Evolutionary conservation across 2,797 vertebrate genomes (phyloP).

Genomic region (Ctenopoma multispine): DNA sequence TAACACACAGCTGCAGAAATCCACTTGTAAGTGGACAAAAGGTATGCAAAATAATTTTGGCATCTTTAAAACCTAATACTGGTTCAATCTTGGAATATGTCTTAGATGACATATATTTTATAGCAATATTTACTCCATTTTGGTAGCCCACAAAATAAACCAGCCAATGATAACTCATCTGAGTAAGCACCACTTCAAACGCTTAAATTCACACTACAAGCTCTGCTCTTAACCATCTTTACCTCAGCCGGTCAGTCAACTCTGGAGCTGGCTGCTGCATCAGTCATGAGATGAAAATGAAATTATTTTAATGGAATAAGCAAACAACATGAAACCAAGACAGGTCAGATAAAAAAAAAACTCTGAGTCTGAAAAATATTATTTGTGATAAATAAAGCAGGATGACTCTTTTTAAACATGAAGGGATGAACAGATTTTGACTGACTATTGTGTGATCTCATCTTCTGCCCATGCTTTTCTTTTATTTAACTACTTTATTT

Average conservation of each 20-base stretch:
- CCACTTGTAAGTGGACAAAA: neutral
- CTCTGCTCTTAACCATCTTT: neutral
- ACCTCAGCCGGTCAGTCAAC: neutral
- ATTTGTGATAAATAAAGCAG: neutral
- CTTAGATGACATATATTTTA: neutral
- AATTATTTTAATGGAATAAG: neutral
- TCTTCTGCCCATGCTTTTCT: neutral
- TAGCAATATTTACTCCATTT: too few species aligned
- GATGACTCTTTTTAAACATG: neutral
- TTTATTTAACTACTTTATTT: neutral
- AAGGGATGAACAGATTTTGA: neutral
- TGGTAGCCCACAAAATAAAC: neutral
- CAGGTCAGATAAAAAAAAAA: conserved; percentile 5
- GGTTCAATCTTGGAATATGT: neutral
- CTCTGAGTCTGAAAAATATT: neutral
- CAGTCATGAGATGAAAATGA: neutral
- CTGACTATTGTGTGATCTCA: neutral
- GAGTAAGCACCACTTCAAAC: neutral
- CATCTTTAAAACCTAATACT: neutral
- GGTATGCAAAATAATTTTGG: neutral
- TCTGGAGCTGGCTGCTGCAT: neutral
- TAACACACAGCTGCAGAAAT: neutral
- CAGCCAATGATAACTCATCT: neutral
- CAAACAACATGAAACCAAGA: neutral
- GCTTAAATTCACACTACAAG: neutral